Evolutionary conservation across 2,113 vertebrate genomes (phyloP), one percentile per base, ranked within the genome.

Genomic region (Calyptommatus sinebrachiatus): DNA sequence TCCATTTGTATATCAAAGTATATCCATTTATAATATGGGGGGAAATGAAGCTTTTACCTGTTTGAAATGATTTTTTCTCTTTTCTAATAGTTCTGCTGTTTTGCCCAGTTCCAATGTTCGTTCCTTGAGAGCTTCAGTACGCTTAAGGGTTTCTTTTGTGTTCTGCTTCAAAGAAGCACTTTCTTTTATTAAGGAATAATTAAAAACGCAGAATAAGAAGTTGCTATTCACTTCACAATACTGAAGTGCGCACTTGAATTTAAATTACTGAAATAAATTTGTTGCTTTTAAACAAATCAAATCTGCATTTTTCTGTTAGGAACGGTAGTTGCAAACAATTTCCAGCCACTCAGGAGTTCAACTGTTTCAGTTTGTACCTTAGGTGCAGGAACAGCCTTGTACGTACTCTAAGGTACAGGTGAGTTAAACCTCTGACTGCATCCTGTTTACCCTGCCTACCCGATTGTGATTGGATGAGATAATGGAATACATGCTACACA

Each of bases 91-190:
- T 4, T 92, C 80, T 82, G 85, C 66, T 94, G 94, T 89, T 91
- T 89, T 90, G 66, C 92, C 83, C 53, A 94, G 85, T 77, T 91
- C 80, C 79, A 4, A 76, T 78, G 89, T 91, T 84, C 89, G 89
- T 68, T 78, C 89, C 0, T 21, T 71, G 83, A 93, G 85, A 88
- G 29, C 74, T 70, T 79, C 86, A 84, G 79, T 87, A 81, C 90
- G 82, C 73, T 89, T 89, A 87, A 95, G 78, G 22, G 83, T 87
- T 84, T 94, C 92, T 75, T 94, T 84, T 61, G 94, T 94, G 85
- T 91, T 94, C 82, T 79, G 71, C 87, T 85, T 93, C 26, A 86
- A 20, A 82, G 91, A 86, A 88, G 91, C 94, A 79, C 95, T 96
- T 91, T 71, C 21, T 87, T 72, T 87, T 35, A 80, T 95, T 93